These are phyloP conservation scores for Dendropsophus ebraccatus DNA, from an alignment of 2,113 vertebrate species.

Conservation along the genomic window DNA sequence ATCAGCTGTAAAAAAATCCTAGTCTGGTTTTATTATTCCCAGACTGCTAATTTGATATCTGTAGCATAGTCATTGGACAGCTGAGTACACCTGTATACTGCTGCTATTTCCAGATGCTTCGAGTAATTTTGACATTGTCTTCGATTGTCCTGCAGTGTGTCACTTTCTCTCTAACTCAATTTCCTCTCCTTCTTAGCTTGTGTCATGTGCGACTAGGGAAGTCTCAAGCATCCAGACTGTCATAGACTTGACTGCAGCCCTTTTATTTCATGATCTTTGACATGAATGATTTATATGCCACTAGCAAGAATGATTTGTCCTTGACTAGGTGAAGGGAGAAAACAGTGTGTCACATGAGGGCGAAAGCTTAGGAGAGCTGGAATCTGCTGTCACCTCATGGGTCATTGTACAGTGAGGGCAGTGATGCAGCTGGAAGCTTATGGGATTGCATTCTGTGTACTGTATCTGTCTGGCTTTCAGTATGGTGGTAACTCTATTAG, in stretches of 20 bases:
- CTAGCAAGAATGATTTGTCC: conserved; percentile 30
- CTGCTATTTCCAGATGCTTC: conserved; percentile 20
- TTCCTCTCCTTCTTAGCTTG: background rate
- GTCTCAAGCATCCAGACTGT: background rate
- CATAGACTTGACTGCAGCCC: conserved; percentile 1
- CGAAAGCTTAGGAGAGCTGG: background rate
- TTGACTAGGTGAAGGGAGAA: conserved; percentile 8
- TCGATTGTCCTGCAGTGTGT: conserved; percentile 7
- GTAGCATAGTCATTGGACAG: background rate
- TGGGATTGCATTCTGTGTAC: background rate
- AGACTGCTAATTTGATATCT: conserved; percentile 7
- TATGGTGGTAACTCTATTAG: background rate
- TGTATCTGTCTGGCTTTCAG: background rate
- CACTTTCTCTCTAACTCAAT: background rate
- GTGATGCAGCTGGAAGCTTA: background rate
- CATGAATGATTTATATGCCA: conserved; percentile 8
- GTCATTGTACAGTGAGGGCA: conserved; percentile 1
- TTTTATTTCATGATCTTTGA: conserved; percentile 5
- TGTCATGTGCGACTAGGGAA: background rate
- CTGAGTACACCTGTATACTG: background rate
- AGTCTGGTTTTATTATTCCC: background rate
- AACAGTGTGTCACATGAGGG: background rate
- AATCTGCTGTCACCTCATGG: conserved; percentile 10
- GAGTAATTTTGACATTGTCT: background rate
- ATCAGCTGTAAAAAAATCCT: conserved; percentile 1